Conservation (phyloP, 2,113 vertebrate species). For the Eretmochelys imbricata region DNA sequence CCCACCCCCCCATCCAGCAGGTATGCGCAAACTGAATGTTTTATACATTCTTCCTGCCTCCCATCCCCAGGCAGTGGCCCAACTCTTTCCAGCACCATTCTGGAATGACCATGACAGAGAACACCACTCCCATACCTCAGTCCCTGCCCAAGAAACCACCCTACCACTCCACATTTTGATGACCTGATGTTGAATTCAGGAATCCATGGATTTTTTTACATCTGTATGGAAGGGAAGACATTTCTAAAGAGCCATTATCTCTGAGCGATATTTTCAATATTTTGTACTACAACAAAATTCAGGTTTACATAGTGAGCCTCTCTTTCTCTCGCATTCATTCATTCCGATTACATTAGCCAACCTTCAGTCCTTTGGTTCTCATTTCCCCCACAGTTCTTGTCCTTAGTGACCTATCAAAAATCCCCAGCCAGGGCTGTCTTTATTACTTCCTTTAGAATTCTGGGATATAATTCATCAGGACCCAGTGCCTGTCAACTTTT, state of each 20-base stretch:
- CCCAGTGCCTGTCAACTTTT: conserved; percentile 30
- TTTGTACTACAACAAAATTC: background rate
- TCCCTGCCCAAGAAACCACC: background rate
- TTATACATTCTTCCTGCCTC: background rate
- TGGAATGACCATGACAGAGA: background rate
- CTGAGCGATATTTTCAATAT: background rate
- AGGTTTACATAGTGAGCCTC: background rate
- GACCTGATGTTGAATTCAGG: background rate
- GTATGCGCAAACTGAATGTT: too few relatives aligned
- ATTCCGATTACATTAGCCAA: background rate
- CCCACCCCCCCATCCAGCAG: too few relatives aligned
- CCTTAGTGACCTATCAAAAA: background rate
- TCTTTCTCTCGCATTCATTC: background rate
- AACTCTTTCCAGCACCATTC: background rate
- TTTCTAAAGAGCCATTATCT: background rate
- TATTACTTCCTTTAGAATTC: conserved; percentile 41
- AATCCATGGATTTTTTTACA: background rate
- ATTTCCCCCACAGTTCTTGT: background rate
- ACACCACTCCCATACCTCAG: background rate
- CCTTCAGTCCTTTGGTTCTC: background rate
- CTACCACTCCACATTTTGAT: background rate
- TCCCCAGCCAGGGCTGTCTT: background rate
- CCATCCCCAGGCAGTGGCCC: background rate
- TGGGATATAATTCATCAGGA: conserved; percentile 39
- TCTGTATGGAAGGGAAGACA: background rate